Base-by-base conservation (phyloP, 2,888 invertebrate genomes). In the Drosophila flavopinicola region DNA sequence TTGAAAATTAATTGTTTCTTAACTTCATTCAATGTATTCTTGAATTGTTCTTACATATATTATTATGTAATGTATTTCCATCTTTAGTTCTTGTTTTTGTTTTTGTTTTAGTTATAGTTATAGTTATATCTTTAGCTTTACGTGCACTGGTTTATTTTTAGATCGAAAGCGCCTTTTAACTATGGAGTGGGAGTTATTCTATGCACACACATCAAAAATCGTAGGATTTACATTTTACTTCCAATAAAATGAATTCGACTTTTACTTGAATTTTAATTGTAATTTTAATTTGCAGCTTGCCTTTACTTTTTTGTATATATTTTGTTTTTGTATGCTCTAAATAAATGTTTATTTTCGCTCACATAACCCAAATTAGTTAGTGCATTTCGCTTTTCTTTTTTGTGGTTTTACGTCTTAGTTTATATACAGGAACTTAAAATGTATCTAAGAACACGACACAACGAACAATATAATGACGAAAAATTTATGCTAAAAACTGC, bases 401-500 rank as follows among this genome's bases (percentile, higher is more conserved):
- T 59, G 38, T 51, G 54, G 37, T 59, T 60, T 65, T 53, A 75
- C 67, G 67, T 72, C 85, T 89, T 88, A 89, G 71, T 76, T 79
- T 90, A 90, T 90, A 76, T 90, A 90, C 90, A 90, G 90, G 89
- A 90, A 90, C 90, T 90, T 87, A 89, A 82, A 82, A 79, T 78
- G 65, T 86, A 85, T 79, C 85, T 87, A 90, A 78, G 80, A 83
- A 83, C 86, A 89, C 74, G 79, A 77, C 75, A 83, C 80, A 78
- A 75, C 66, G 75, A 78, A 78, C 75, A 73, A 75, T 76, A 75
- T 63, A 72, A 66, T 67, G 68, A 72, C 65, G n/a, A 69, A 63
- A 64, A 84, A 78, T 85, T 70, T 70, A 82, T 82, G 59, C 83
- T 85, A 78, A 56, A 70, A 70, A 61, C 68, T 65, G 75, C 61